A percentile compares a stretch with the other conserved stretches of the same genome.
Evolutionary conservation across 2,888 invertebrate genomes (phyloP).

Genomic region (Stenodema calcarata): DNA sequence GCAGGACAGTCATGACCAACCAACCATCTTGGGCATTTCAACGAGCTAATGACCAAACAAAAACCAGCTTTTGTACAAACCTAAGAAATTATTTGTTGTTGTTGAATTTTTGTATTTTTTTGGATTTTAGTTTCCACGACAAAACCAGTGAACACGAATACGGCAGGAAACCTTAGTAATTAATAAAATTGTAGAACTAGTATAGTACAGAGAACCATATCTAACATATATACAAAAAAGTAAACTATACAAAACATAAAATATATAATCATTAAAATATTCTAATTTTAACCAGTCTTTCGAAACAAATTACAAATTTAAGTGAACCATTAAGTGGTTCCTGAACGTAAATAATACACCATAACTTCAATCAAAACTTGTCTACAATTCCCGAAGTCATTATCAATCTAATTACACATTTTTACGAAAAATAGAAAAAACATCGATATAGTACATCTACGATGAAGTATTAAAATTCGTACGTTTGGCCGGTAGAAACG

Average conservation of each 20-base stretch:
- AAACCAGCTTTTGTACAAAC: no score
- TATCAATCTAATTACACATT: background rate
- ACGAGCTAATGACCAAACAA: no score
- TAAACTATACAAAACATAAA: background rate
- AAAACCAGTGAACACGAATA: no score
- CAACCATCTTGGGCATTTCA: no score
- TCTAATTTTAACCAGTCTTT: background rate
- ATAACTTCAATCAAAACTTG: background rate
- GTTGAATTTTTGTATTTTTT: no score
- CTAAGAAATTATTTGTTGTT: no score
- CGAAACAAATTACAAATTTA: background rate
- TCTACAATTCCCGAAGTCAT: background rate
- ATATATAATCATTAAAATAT: background rate
- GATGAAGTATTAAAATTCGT: background rate
- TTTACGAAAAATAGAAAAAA: constrained; percentile 10
- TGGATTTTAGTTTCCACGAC: no score
- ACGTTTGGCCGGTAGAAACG: background rate
- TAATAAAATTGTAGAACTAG: background rate
- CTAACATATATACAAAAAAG: constrained; percentile 6
- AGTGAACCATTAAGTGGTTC: background rate
- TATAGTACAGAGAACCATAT: background rate
- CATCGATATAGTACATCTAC: constrained; percentile 1
- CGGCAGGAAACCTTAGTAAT: no score
- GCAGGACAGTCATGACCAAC: no score
- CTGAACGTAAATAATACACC: background rate